Evolutionary conservation across 2,888 invertebrate species (phyloP), one percentile per base, ranked within the genome.

Genomic region (Pristionchus japonicus): DNA sequence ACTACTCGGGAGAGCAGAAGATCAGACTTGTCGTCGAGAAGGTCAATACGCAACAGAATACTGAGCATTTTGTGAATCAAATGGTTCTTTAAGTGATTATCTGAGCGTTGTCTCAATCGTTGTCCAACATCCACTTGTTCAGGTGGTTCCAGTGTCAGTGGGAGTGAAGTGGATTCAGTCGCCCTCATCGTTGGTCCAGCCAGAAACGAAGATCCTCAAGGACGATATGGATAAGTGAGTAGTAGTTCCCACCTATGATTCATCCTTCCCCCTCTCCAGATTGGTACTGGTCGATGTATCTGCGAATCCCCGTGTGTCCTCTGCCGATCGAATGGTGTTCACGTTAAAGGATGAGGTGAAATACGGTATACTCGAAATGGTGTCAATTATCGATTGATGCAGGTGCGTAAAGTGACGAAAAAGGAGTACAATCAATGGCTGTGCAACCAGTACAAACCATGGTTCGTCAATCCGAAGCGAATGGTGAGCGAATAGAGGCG

Each of bases 311-410:
- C 85, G 85, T 27, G 52, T 85, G 3, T 64, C 85, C 11, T 64
- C 85, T 1, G 85, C 85, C 64, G 85, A 85, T 43, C 61, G 85
- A 64, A 61, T 85, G 61, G n/a, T 85, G 3, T 40, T 85, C 82
- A 83, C 49, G 9, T 23, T 83, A 20, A 31, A 83, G 52, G 20
- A 49, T 34, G 82, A 83, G 52, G 82, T 85, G 34, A 11, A n/a
- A 34, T 40, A 20, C 37, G 9, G 31, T 1, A 37, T 34, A 17
- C 37, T 70, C 37, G 34, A 23, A 37, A 13, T 40, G 31, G 3
- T 37, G 15, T n/a, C n/a, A n/a, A n/a, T 4, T 37, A 20, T 37
- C 17, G 17, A 6, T 70, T 6, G 23, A 0, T 74, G 6, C 23
- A 77, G 77, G 77, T 77, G 77, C 77, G 43, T 23, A 40, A 77